Evolutionary conservation across 2,888 invertebrate genomes (phyloP).

Genomic region (Palloptera scutellata): DNA sequence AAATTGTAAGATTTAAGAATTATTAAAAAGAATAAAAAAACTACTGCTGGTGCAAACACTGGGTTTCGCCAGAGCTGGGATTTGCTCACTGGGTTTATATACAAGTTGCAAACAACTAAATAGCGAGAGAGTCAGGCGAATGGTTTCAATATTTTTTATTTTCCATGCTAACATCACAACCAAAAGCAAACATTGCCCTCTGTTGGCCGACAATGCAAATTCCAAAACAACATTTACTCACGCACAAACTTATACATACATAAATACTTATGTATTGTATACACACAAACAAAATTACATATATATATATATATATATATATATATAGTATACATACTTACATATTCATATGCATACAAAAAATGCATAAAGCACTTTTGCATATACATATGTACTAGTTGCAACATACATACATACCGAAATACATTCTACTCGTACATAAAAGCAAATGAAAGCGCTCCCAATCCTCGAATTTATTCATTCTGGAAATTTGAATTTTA

Average conservation of each 20-base stretch:
- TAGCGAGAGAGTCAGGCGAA: too few species aligned
- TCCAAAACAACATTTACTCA: constrained; percentile 21
- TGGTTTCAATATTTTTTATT: too few species aligned
- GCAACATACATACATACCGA: not conserved
- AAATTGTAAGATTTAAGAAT: too few species aligned
- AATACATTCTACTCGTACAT: not conserved
- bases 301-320: not conserved
- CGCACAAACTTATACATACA: not conserved
- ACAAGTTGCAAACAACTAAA: too few species aligned
- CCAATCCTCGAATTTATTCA: constrained; percentile 6
- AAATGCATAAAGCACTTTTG: not conserved
- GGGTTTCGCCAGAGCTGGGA: too few species aligned
- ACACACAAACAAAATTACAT: not conserved
- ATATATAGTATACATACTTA: not conserved
- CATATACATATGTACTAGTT: not conserved
- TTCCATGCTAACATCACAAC: constrained; percentile 4
- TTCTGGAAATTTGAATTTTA: constrained; percentile 24
- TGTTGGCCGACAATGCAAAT: constrained; percentile 24
- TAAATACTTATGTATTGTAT: constrained; percentile 2
- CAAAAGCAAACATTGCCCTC: constrained; percentile 27
- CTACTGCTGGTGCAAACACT: too few species aligned
- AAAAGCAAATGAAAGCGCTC: constrained; percentile 1
- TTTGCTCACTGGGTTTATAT: too few species aligned
- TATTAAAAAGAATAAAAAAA: too few species aligned
- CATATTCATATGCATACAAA: not conserved